These are phyloP conservation scores for Volucella zonaria DNA, from an alignment of 2,888 invertebrate genomes.

Conservation along the genomic window DNA sequence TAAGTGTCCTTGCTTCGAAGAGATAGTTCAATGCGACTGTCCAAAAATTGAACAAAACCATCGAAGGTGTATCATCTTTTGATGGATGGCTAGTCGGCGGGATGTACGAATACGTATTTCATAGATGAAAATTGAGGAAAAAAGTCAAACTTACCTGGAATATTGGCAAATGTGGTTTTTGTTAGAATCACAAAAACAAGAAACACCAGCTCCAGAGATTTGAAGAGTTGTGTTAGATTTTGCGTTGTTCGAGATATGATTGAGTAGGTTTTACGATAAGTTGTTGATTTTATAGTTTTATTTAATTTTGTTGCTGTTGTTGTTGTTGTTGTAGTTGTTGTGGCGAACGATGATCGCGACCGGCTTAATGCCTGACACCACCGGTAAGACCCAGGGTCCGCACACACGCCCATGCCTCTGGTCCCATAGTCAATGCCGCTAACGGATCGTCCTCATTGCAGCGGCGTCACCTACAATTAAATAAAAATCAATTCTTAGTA, in stretches of 20 bases:
- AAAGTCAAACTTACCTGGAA: slow-evolving; percentile 80
- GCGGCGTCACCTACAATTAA: slow-evolving; percentile 85
- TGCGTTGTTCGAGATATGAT: slow-evolving; percentile 73
- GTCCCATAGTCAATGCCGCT: slow-evolving; percentile 91
- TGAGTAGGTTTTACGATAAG: slow-evolving; percentile 61
- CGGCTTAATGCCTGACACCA: slow-evolving; percentile 86
- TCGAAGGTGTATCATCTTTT: slow-evolving; percentile 13
- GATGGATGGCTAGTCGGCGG: background rate
- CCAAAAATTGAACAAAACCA: slow-evolving; percentile 75
- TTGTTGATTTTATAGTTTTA: slow-evolving; percentile 71
- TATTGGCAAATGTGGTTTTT: slow-evolving; percentile 81
- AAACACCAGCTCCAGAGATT: slow-evolving; percentile 78
- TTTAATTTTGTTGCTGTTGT: slow-evolving; percentile 69
- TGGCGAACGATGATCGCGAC: slow-evolving; percentile 84
- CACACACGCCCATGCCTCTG: slow-evolving; percentile 96
- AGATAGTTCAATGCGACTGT: slow-evolving; percentile 45
- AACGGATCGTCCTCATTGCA: slow-evolving; percentile 91
- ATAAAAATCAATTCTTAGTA: slow-evolving; percentile 78
- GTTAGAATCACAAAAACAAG: slow-evolving; percentile 80
- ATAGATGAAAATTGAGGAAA: background rate
- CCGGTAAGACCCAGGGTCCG: slow-evolving; percentile 90
- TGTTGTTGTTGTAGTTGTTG: slow-evolving; percentile 76
- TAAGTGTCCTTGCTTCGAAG: slow-evolving; percentile 30
- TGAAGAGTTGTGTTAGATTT: slow-evolving; percentile 76
- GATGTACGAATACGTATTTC: background rate